Evolutionary conservation across 2,797 vertebrate species (phyloP).

Genomic region (Taenioides sp.): DNA sequence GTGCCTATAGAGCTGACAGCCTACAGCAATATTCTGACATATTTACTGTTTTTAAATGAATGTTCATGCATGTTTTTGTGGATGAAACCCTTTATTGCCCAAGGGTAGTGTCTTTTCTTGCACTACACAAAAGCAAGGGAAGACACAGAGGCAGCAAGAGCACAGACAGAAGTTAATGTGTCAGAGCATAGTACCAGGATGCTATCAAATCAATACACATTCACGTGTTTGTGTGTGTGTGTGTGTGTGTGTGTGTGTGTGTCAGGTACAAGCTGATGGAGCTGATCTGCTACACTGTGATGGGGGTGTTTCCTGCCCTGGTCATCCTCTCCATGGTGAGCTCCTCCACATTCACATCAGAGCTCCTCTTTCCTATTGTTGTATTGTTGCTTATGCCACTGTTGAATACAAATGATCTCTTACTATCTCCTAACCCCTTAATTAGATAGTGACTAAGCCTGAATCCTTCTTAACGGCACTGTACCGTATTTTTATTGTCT

Average conservation of each 20-base stretch:
- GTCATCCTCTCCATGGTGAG: constrained; percentile 97
- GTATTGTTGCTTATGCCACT: neutral
- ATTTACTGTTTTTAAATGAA: neutral
- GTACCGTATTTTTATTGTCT: too few relatives aligned
- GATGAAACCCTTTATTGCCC: too few relatives aligned
- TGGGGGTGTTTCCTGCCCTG: constrained; percentile 91
- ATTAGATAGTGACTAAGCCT: too few relatives aligned
- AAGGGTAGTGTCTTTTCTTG: too few relatives aligned
- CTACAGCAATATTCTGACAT: neutral
- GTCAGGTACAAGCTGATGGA: constrained; percentile 93
- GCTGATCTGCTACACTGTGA: constrained; percentile 89
- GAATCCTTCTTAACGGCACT: too few relatives aligned
- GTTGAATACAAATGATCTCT: too few relatives aligned
- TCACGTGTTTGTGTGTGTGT: neutral
- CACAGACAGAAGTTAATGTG: too few relatives aligned
- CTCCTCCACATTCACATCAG: neutral
- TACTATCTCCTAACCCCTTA: too few relatives aligned
- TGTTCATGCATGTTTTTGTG: neutral
- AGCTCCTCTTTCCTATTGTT: neutral
- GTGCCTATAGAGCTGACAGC: neutral
- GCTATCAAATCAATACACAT: neutral
- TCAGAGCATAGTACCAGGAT: too few relatives aligned
- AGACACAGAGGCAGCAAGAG: too few relatives aligned
- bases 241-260: constrained; percentile 10
- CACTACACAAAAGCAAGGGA: too few relatives aligned